Conservation (phyloP, 2,113 vertebrate genomes). For the Callocephalon fimbriatum region DNA sequence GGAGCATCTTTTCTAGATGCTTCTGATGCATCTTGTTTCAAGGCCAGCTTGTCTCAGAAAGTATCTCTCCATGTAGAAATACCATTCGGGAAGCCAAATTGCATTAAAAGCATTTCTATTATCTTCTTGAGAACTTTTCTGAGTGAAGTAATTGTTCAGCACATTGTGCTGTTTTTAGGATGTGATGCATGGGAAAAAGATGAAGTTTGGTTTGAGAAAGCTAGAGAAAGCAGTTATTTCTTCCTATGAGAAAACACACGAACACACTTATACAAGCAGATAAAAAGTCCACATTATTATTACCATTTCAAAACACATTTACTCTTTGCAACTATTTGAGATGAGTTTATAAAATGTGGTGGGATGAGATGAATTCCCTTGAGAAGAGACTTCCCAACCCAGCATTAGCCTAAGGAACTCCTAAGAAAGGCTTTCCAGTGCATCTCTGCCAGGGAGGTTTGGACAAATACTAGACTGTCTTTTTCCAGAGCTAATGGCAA, state of each 20-base stretch:
- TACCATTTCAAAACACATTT: not conserved
- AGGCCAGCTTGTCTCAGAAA: not conserved
- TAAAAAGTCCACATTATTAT: not conserved
- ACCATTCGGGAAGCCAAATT: conserved; percentile 15
- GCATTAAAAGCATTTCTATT: conserved; percentile 37
- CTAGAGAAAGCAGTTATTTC: not conserved
- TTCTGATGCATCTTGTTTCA: not conserved
- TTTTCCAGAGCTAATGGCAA: not conserved
- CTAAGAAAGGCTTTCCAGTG: not conserved
- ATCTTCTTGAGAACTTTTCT: conserved; percentile 6
- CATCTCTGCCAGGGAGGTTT: not conserved
- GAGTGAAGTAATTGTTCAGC: not conserved
- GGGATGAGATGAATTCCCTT: not conserved
- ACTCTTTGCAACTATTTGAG: not conserved
- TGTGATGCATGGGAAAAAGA: not conserved
- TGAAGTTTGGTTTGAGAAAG: conserved; percentile 43
- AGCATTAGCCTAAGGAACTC: not conserved
- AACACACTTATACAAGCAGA: not conserved
- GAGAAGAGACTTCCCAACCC: not conserved
- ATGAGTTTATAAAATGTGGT: not conserved
- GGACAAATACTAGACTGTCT: not conserved
- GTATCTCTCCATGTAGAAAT: not conserved
- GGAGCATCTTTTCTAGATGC: not conserved
- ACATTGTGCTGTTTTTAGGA: conserved; percentile 1
- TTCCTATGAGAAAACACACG: not conserved